These are phyloP conservation scores for Betta splendens DNA, from an alignment of 2,797 vertebrate genomes.

Conservation along the genomic window DNA sequence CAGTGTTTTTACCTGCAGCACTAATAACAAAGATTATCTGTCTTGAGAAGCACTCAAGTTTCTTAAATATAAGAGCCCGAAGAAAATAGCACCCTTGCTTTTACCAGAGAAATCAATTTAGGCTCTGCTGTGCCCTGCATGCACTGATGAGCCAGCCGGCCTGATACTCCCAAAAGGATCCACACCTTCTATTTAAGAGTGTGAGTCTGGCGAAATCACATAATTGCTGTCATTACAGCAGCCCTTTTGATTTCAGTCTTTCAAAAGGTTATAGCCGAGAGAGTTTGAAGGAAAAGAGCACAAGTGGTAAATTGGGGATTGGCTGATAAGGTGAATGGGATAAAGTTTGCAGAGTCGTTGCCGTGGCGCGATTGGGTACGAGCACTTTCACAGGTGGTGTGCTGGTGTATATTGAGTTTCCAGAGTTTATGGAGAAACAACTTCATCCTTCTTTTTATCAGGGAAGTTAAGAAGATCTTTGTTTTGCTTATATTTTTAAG, in stretches of 20 bases:
- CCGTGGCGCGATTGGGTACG: not conserved
- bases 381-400: not conserved
- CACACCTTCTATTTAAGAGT: constrained; percentile 40
- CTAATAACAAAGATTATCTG: constrained; percentile 58
- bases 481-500: too few relatives aligned
- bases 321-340: constrained; percentile 22
- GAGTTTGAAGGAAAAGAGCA: not conserved
- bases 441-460: too few relatives aligned
- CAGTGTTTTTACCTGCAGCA: constrained; percentile 36
- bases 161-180: constrained; percentile 18
- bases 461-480: too few relatives aligned
- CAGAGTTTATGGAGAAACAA: too few relatives aligned
- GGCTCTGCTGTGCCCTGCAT: constrained; percentile 29
- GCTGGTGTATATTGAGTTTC: too few relatives aligned
- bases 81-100: constrained; percentile 50
- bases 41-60: constrained; percentile 45
- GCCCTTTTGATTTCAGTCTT: constrained; percentile 53
- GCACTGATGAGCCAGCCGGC: constrained; percentile 25
- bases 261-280: constrained; percentile 33
- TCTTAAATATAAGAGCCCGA: constrained; percentile 43
- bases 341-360: not conserved
- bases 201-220: constrained; percentile 33
- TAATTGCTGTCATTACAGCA: constrained; percentile 54
- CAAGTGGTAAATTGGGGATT: constrained; percentile 42
- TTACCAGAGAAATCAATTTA: constrained; percentile 54